Evolutionary conservation across 2,888 invertebrate species (phyloP), one percentile per base, ranked within the genome.

Genomic region (Idaea aversata): DNA sequence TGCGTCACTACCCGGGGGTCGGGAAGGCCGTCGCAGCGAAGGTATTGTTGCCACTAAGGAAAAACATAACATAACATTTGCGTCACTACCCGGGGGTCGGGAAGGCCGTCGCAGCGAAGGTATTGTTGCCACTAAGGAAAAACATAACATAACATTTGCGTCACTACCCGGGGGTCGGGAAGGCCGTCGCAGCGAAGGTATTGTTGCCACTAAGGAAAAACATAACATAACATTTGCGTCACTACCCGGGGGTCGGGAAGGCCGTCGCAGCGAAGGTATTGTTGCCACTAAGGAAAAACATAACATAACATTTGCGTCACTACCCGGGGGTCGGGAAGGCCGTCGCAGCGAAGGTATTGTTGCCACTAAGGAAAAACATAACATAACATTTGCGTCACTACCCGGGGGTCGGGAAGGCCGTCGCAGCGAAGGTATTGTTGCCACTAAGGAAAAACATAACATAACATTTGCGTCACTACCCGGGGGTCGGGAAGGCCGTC

Each of bases 401-500:
- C 85, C 0, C 91, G 85, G 3, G 95, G 94, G 77, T 95, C 94
- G 0, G 95, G 95, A 0, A 95, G 87, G 4, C 95, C 94, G 64
- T 95, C 94, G 70, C 95, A 95, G 0, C 88, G 88, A 61, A 94
- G 87, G 70, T 94, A 95, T 65, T 94, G 93, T 59, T 83, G 79
- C 95, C 95, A 95, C 94, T 95, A 79, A 4, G 13, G 59, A 13
- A 61, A 59, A 36, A 59, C n/a, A 61, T 47, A 58, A 59, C 25
- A n/a, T n/a, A n/a, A n/a, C 88, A 95, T 87, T 68, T 95, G 93
- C 0, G 94, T 90, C 4, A 94, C 85, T 15, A 92, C 85, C 0
- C 91, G 85, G 3, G 95, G 94, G 77, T 95, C 94, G 0, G 95
- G 95, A 0, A 95, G 87, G 4, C 95, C 94, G 64, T 95, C 94